These are phyloP conservation scores for Eumerus sabulonum DNA, from an alignment of 2,888 invertebrate species.

Conservation along the genomic window DNA sequence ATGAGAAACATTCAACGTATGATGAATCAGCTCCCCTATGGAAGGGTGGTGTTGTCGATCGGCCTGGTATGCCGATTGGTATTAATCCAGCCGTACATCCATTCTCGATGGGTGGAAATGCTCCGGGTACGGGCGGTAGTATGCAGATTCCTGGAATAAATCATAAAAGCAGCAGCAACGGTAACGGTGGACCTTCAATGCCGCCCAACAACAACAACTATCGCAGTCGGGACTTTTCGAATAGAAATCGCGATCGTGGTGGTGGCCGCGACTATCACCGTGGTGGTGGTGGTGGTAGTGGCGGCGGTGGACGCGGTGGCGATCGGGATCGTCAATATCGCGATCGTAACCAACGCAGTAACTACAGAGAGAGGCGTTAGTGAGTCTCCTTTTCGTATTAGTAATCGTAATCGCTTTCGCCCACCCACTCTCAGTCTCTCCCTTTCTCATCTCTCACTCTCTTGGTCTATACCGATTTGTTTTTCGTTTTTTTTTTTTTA, in stretches of 20 bases:
- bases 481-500: constrained; percentile 34
- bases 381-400: not conserved
- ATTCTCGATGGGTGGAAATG: constrained; percentile 61
- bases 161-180: constrained; percentile 69
- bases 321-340: constrained; percentile 80
- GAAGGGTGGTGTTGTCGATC: constrained; percentile 75
- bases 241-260: constrained; percentile 76
- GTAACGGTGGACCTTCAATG: constrained; percentile 46
- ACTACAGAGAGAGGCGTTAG: constrained; percentile 72
- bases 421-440: constrained; percentile 6
- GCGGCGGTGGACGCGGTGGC: constrained; percentile 75
- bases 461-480: no score
- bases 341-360: constrained; percentile 74
- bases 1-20: constrained; percentile 87
- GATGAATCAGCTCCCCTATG: constrained; percentile 81
- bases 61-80: constrained; percentile 74
- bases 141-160: constrained; percentile 59
- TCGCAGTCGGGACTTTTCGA: constrained; percentile 74
- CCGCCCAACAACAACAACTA: constrained; percentile 70
- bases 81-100: constrained; percentile 69
- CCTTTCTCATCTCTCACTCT: constrained; percentile 4
- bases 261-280: constrained; percentile 73
- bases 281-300: constrained; percentile 71
- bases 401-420: constrained; percentile 9
- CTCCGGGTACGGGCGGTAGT: constrained; percentile 60